Conservation (phyloP, 2,113 vertebrate genomes). For the Danionella cerebrum region DNA sequence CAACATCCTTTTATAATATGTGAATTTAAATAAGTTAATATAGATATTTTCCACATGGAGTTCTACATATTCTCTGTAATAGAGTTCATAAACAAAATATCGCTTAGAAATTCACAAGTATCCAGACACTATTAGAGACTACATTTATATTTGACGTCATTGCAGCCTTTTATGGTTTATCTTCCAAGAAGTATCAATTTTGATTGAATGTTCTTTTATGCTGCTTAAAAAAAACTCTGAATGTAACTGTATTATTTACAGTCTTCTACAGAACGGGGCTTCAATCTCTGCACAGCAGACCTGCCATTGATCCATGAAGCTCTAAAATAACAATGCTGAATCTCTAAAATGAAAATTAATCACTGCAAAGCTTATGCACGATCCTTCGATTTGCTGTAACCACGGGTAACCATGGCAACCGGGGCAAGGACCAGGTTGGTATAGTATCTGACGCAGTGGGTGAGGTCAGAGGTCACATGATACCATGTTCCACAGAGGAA, state of each 20-base stretch:
- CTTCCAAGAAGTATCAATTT: not conserved
- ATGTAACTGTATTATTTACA: not conserved
- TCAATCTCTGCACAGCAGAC: not conserved
- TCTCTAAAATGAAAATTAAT: not conserved
- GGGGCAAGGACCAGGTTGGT: not conserved
- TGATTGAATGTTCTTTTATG: not conserved
- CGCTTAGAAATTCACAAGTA: not conserved
- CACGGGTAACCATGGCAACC: constrained; percentile 15
- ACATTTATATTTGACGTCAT: not conserved
- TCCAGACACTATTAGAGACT: not conserved
- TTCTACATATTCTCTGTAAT: no score
- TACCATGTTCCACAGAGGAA: constrained; percentile 3
- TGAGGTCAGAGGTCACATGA: constrained; percentile 41
- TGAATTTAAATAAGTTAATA: no score
- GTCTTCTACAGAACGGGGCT: not conserved
- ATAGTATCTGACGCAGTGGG: not conserved
- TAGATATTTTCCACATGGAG: no score
- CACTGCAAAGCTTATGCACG: not conserved
- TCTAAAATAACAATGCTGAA: not conserved
- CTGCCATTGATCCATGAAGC: not conserved
- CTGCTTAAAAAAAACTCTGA: not conserved
- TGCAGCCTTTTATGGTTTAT: not conserved
- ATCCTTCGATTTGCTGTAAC: constrained; percentile 1
- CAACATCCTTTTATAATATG: no score
- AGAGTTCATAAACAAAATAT: not conserved